Evolutionary conservation across 2,113 vertebrate species (phyloP), one percentile per base, ranked within the genome.

Genomic region (Microtus ochrogaster): DNA sequence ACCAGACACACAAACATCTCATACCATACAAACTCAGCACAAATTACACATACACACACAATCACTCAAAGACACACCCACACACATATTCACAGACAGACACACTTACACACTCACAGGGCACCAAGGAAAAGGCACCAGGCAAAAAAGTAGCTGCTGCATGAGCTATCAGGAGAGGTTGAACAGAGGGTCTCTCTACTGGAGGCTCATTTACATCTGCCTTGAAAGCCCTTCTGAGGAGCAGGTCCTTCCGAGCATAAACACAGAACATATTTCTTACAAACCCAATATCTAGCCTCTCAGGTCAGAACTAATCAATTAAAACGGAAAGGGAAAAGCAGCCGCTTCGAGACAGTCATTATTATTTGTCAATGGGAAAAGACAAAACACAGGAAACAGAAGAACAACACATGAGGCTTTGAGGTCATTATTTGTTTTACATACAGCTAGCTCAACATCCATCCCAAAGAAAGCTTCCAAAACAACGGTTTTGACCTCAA

Each of bases 251-350:
- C 39, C 66, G 41, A 87, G 73, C 28, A 91, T 70, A 73, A 68
- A 89, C 36, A 21, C 49, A 66, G 79, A 9, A n/a, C 2, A 4
- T 61, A 86, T 58, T 89, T 92, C 81, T 81, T 86, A 77, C 19
- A 94, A 73, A 77, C 36, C 74, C 76, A 90, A 11, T 39, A 61
- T 73, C 66, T 92, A 68, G n/a, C 66, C 93, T 92, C 92, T 89
- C 33, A 73, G 85, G 77, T 95, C 73, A 82, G 58, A 96, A 94
- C 41, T 41, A 58, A 65, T 74, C 94, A 84, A 76, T 58, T 74
- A 85, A 63, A 86, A 90, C 76, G 47, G 79, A 90, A 96, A 91
- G 44, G 47, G 47, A 94, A 95, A 68, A 68, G 0, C 55, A 96
- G 63, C 30, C 17, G 2, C 44, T 89, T 39, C n/a, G 55, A 90